Conservation (phyloP, 2,113 vertebrate genomes). For the Hippocampus comes region DNA sequence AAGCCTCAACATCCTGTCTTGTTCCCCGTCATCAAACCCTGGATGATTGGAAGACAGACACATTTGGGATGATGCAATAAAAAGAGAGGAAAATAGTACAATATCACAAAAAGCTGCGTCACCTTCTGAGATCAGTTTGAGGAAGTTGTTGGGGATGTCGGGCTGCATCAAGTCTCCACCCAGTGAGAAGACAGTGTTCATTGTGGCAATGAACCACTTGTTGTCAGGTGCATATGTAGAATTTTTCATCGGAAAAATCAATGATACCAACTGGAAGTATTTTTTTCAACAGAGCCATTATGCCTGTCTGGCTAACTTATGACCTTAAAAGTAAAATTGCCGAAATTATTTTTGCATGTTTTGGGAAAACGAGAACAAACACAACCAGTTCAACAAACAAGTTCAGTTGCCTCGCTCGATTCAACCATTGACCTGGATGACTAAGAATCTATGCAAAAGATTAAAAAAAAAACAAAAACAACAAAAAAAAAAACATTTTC, state of each 20-base stretch:
- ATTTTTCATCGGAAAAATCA: slow-evolving; percentile 70
- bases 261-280: background rate
- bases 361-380: no score
- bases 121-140: slow-evolving; percentile 90
- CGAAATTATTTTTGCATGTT: no score
- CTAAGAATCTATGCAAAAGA: no score
- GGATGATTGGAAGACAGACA: background rate
- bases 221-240: slow-evolving; percentile 89
- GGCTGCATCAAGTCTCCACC: slow-evolving; percentile 87
- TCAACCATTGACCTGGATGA: no score
- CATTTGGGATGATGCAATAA: background rate
- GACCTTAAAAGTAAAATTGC: no score
- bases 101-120: slow-evolving; percentile 32
- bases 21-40: slow-evolving; percentile 82
- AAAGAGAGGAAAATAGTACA: background rate
- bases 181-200: slow-evolving; percentile 89
- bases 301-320: background rate
- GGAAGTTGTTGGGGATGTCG: slow-evolving; percentile 88
- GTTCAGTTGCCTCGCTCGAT: no score
- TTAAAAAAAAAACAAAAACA: no score
- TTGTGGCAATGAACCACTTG: slow-evolving; percentile 93
- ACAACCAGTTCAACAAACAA: no score
- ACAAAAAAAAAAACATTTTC: no score
- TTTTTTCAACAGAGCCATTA: background rate
- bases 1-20: slow-evolving; percentile 78